Evolutionary conservation across 2,888 invertebrate genomes (phyloP), one percentile per base, ranked within the genome.

Genomic region (Keiferia lycopersicella): DNA sequence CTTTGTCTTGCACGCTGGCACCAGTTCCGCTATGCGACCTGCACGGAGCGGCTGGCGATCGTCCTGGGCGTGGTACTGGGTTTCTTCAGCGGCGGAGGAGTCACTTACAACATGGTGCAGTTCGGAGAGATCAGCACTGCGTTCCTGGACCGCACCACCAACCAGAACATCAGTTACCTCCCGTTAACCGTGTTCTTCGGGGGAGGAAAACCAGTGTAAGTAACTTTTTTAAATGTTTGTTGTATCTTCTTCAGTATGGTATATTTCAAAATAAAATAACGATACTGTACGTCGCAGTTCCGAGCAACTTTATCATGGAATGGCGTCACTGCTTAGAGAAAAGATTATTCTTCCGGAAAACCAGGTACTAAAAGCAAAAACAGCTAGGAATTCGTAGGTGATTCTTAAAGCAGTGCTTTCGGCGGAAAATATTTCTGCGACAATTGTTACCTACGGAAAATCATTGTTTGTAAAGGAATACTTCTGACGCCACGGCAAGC

Each of bases 51-150:
- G 0, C 38, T 76, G 12, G 87, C 88, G 0, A 88, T 88, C 0
- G 61, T 83, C 1, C 12, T 78, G 1, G 90, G 89, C 0, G 69
- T 87, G 1, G 1, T 87, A 0, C 73, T 83, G 65, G 91, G 85
- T 0, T 51, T 86, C 34, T 72, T 88, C 10, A 89, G 91, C 51
- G 92, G 91, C 0, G 79, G 83, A 1, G 91, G 91, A 0, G 82
- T 92, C 1, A 93, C 93, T 61, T 87, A 93, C 75, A 92, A 93
- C 74, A 85, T 94, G 66, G 93, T 94, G 64, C 92, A 94, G 72
- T 93, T 94, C 70, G 94, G 94, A 4, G 93, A 94, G 70, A 87
- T 94, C 45, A 93, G 93, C 64, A 93, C 94, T 0, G 79, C 94
- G 11, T 88, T 94, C 73, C 93, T 94, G 26, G 93, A 93, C 65